Evolutionary conservation across 2,797 vertebrate species (phyloP).

Genomic region (Syngnathus acus): DNA sequence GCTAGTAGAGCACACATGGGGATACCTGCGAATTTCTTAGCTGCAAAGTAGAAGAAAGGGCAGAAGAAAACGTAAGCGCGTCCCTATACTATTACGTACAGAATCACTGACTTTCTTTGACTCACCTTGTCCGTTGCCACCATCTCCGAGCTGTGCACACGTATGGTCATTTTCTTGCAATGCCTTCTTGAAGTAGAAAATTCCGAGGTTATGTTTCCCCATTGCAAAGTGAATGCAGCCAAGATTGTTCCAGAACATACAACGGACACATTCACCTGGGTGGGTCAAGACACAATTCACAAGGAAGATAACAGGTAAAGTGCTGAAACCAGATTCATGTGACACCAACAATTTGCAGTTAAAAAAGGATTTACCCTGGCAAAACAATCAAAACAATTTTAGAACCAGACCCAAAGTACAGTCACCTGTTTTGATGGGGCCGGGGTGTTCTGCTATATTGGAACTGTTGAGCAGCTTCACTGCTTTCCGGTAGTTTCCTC

Average conservation of each 20-base stretch:
- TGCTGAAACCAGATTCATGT: not conserved
- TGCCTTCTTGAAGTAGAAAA: constrained; percentile 99
- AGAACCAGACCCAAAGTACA: not conserved
- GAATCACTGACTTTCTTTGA: constrained; percentile 1
- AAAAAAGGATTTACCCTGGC: not conserved
- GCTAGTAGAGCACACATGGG: constrained; percentile 93
- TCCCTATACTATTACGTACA: not conserved
- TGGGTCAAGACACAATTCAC: constrained; percentile 11
- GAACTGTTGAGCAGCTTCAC: constrained; percentile 95
- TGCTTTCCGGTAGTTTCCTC: constrained; percentile 97
- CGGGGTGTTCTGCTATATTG: constrained; percentile 94
- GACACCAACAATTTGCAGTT: not conserved
- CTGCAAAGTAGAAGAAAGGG: constrained; percentile 45
- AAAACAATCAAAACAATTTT: not conserved
- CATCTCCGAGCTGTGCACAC: constrained; percentile 81
- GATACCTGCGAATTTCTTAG: constrained; percentile 87
- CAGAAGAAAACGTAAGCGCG: not conserved
- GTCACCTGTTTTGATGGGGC: constrained; percentile 92
- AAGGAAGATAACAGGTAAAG: not conserved
- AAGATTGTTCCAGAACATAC: constrained; percentile 99
- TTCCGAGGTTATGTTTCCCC: constrained; percentile 97
- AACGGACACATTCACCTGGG: constrained; percentile 92
- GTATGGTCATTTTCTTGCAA: constrained; percentile 95
- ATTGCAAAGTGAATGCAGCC: constrained; percentile 99
- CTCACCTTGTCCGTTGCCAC: constrained; percentile 80